Evolutionary conservation across 1,140 invertebrate species (phyloP).

Genomic region (Mamestra configurata): DNA sequence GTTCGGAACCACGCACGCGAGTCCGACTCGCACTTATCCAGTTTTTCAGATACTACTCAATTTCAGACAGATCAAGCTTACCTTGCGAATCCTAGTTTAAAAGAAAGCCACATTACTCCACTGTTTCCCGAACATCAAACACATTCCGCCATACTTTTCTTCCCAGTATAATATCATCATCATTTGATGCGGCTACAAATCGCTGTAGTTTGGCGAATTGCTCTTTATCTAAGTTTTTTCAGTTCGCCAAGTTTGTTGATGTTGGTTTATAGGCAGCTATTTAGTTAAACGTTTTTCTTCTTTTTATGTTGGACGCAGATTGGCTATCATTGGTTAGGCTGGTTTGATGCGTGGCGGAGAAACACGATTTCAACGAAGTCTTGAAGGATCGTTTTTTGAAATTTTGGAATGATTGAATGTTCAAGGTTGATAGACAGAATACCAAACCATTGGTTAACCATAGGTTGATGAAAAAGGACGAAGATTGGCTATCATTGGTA

Average conservation of each 20-base stretch:
- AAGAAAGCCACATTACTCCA: constrained; percentile 9
- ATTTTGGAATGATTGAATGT: too few relatives aligned
- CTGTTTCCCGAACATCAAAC: constrained; percentile 1
- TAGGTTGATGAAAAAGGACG: too few relatives aligned
- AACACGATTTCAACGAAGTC: too few relatives aligned
- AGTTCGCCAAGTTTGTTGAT: constrained; percentile 31
- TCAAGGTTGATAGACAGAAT: too few relatives aligned
- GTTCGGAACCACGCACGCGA: too few relatives aligned
- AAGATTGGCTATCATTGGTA: constrained; percentile 2
- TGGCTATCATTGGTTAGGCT: not conserved
- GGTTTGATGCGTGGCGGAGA: not conserved
- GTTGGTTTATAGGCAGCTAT: constrained; percentile 30
- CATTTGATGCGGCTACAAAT: constrained; percentile 49
- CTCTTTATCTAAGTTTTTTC: constrained; percentile 31
- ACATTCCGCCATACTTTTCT: constrained; percentile 17
- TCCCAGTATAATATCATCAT: constrained; percentile 36
- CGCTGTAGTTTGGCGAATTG: constrained; percentile 48
- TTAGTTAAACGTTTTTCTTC: constrained; percentile 27
- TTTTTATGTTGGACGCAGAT: constrained; percentile 22
- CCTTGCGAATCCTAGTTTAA: not conserved
- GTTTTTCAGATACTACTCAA: not conserved
- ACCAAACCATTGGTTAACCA: too few relatives aligned
- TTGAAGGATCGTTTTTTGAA: too few relatives aligned
- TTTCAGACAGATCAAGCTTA: not conserved
- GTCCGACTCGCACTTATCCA: too few relatives aligned